phyloP scores from a whole-genome alignment of 1,140 invertebrate genomes.

The Drosophila elegans region DNA sequence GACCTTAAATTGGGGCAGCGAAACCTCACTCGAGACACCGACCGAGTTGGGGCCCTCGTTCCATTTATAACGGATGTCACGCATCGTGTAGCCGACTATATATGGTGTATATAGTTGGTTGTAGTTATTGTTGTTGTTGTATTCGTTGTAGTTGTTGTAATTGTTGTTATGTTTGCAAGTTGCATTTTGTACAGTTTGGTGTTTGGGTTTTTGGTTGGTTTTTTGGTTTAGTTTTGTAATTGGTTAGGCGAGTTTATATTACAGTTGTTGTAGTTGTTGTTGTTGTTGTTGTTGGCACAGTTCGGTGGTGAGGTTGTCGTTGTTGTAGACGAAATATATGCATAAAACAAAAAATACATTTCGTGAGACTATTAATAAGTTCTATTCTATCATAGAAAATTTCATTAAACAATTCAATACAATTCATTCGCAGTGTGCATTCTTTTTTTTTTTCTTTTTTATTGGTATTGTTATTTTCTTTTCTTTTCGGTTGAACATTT shows the following conservation, averaged over 20 bases:
- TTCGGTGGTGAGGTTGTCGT: slow-evolving; percentile 68
- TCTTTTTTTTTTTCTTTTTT: slow-evolving; percentile 8
- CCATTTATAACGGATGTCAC: slow-evolving; percentile 98
- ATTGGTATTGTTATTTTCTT: not conserved
- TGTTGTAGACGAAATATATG: slow-evolving; percentile 79
- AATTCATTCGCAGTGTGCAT: slow-evolving; percentile 31
- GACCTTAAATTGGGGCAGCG: slow-evolving; percentile 97
- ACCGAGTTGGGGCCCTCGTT: slow-evolving; percentile 96
- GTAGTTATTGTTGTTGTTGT: slow-evolving; percentile 25
- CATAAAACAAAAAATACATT: slow-evolving; percentile 84
- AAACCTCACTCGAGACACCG: slow-evolving; percentile 95
- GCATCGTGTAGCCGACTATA: slow-evolving; percentile 98
- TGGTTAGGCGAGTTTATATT: slow-evolving; percentile 47
- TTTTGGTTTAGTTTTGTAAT: slow-evolving; percentile 20
- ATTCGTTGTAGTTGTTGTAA: slow-evolving; percentile 29
- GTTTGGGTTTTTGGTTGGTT: slow-evolving; percentile 30
- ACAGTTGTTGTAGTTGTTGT: slow-evolving; percentile 49
- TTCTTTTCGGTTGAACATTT: slow-evolving; percentile 29
- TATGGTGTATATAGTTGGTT: slow-evolving; percentile 54
- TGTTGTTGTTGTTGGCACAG: slow-evolving; percentile 60
- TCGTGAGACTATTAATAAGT: slow-evolving; percentile 84
- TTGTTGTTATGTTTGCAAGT: slow-evolving; percentile 43
- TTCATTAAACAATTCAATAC: slow-evolving; percentile 46
- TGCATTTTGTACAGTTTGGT: slow-evolving; percentile 52
- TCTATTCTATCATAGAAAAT: slow-evolving; percentile 60